These are phyloP conservation scores for Sialis lutaria DNA, from an alignment of 2,888 invertebrate genomes.

Conservation along the genomic window DNA sequence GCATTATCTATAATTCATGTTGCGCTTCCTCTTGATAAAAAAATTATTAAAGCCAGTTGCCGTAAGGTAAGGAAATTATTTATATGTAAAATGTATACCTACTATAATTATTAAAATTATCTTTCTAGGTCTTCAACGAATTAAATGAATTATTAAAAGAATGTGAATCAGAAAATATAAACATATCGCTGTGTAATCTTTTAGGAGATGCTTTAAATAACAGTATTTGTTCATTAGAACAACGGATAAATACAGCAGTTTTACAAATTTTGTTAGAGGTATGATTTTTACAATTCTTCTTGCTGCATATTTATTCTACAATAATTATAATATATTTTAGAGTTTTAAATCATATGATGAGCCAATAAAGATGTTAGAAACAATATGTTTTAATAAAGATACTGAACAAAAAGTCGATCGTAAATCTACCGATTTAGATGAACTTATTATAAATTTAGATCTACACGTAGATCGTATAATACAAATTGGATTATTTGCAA, in stretches of 20 bases:
- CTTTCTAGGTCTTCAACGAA: slow-evolving; percentile 32
- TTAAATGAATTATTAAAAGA: slow-evolving; percentile 29
- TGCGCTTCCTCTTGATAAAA: slow-evolving; percentile 17
- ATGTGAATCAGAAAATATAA: slow-evolving; percentile 25
- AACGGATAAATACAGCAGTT: slow-evolving; percentile 45
- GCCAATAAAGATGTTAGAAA: slow-evolving; percentile 16
- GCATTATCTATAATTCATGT: slow-evolving; percentile 25
- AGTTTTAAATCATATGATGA: slow-evolving; percentile 18
- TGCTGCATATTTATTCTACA: background rate
- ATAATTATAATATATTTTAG: slow-evolving; percentile 2
- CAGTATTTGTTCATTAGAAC: slow-evolving; percentile 42
- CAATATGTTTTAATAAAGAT: slow-evolving; percentile 13
- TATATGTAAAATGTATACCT: background rate
- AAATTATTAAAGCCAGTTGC: slow-evolving; percentile 32
- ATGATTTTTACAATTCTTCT: slow-evolving; percentile 13
- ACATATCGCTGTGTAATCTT: slow-evolving; percentile 34
- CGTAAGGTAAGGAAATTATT: slow-evolving; percentile 28
- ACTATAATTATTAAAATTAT: background rate
- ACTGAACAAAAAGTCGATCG: slow-evolving; percentile 13
- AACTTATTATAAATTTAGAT: slow-evolving; percentile 43
- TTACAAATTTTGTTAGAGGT: slow-evolving; percentile 35
- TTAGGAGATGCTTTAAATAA: slow-evolving; percentile 40
- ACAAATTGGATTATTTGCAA: slow-evolving; percentile 54
- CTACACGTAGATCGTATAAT: slow-evolving; percentile 44
- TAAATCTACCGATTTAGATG: slow-evolving; percentile 26